These are phyloP conservation scores for Rhizomys pruinosus DNA, from an alignment of 2,113 vertebrate genomes.

Conservation along the genomic window DNA sequence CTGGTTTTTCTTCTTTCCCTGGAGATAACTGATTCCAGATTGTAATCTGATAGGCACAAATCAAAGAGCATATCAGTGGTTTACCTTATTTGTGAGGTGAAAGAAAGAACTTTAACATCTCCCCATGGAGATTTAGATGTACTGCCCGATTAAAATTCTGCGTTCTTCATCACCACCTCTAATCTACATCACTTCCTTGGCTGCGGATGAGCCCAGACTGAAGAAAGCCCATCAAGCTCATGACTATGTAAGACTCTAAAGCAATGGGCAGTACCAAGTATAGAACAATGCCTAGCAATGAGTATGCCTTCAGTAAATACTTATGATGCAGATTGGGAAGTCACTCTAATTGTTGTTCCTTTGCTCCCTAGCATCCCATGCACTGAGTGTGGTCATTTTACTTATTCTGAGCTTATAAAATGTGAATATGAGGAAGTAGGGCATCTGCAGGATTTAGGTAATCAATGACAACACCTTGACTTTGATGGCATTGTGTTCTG, in stretches of 20 bases:
- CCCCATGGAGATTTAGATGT: rapidly evolving
- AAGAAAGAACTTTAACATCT: not conserved
- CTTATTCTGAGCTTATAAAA: not conserved
- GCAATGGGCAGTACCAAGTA: not conserved
- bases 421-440: not conserved
- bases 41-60: not conserved
- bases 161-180: not conserved
- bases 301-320: not conserved
- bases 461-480: not conserved
- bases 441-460: not conserved
- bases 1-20: not conserved
- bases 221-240: not conserved
- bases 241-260: not conserved
- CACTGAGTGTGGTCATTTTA: not conserved
- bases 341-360: not conserved
- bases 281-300: not conserved
- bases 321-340: not conserved
- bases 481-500: not conserved
- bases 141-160: not conserved
- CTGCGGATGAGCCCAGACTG: not conserved
- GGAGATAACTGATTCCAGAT: not conserved
- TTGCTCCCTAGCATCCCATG: not conserved
- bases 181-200: no score
- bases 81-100: not conserved
- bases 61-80: not conserved